Percentiles rank a stretch among this genome's conserved stretches.
phyloP scores from a whole-genome alignment of 1,140 invertebrate species.

The Drosophila biarmipes region DNA sequence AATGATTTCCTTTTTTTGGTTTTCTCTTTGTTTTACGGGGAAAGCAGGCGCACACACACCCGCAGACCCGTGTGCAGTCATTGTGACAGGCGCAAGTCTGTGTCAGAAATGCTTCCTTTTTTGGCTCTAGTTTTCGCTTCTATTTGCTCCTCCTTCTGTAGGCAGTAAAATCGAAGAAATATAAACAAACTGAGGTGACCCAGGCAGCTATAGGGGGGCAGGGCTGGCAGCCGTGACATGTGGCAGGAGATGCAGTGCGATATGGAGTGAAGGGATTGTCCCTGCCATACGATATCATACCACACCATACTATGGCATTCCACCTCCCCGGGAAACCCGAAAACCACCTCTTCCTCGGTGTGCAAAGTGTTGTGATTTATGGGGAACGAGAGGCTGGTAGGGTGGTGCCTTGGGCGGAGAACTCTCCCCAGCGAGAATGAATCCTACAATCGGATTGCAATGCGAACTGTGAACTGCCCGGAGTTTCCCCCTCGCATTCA shows the following conservation, averaged over 20 bases:
- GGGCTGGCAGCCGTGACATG: constrained; percentile 53
- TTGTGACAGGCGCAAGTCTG: constrained; percentile 68
- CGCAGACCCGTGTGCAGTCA: constrained; percentile 23
- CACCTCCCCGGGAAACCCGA: background rate
- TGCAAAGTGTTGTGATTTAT: constrained; percentile 72
- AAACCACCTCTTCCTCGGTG: background rate
- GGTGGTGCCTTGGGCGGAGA: background rate
- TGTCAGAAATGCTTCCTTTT: constrained; percentile 65
- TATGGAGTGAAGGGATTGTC: constrained; percentile 42
- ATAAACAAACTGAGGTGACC: constrained; percentile 70
- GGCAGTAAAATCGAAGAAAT: constrained; percentile 80
- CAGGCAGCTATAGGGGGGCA: constrained; percentile 2
- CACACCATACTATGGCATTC: background rate
- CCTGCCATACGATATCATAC: background rate
- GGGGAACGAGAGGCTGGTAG: background rate
- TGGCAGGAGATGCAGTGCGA: constrained; percentile 49
- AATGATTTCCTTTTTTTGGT: constrained; percentile 25
- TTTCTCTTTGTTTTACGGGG: constrained; percentile 36
- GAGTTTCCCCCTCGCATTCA: background rate
- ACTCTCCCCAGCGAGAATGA: constrained; percentile 14
- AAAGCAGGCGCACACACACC: constrained; percentile 8
- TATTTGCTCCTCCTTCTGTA: constrained; percentile 52
- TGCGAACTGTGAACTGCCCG: constrained; percentile 24
- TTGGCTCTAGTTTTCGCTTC: constrained; percentile 14
- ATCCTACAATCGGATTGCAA: constrained; percentile 31